Evolutionary conservation across 2,797 vertebrate genomes (phyloP).

Genomic region (Oceanodroma leucorhoa): DNA sequence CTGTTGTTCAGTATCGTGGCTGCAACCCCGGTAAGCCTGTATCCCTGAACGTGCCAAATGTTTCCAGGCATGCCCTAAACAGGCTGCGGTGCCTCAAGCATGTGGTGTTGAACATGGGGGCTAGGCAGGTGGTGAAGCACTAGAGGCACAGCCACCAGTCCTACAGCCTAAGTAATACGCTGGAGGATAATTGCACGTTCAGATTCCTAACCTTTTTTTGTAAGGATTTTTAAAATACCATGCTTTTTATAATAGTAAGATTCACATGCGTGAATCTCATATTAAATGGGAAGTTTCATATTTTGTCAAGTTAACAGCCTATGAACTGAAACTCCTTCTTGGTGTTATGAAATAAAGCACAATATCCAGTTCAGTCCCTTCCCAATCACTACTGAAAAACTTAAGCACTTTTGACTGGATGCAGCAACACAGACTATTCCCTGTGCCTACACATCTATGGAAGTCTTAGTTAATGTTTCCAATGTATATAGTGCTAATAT

Average conservation of each 20-base stretch:
- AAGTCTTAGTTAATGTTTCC: not conserved
- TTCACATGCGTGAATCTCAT: not conserved
- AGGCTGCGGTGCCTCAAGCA: not conserved
- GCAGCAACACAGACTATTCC: not conserved
- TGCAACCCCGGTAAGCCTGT: not conserved
- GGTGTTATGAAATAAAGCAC: not conserved
- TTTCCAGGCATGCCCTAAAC: not conserved
- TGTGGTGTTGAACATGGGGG: accelerated
- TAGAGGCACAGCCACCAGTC: not conserved
- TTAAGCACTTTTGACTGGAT: not conserved
- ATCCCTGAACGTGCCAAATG: not conserved
- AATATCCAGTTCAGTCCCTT: not conserved
- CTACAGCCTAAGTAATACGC: not conserved
- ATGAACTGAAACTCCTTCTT: not conserved
- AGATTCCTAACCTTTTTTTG: not conserved
- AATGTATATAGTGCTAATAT: not conserved
- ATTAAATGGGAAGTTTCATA: not conserved
- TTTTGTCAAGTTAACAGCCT: not conserved
- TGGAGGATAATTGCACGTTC: not conserved
- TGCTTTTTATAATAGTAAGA: not conserved
- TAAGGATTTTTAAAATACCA: not conserved
- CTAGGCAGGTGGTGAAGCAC: not conserved
- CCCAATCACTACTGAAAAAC: not conserved
- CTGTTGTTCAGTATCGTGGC: not conserved
- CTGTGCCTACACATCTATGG: not conserved